Conservation (phyloP, 2,888 invertebrate species). For the Meganola albula region DNA sequence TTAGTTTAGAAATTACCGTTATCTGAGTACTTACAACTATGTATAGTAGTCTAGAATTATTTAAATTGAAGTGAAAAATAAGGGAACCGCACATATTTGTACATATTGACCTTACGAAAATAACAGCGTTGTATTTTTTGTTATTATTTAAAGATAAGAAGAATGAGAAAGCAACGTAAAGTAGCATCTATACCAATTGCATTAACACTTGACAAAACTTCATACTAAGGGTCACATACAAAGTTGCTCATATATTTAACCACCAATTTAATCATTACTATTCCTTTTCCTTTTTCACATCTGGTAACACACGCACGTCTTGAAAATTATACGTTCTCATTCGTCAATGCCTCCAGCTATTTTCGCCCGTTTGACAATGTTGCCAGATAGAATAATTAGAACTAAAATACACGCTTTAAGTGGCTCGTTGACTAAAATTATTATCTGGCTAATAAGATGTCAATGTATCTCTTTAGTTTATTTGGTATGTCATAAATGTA, state of each 20-base stretch:
- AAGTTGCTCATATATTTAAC: constrained; percentile 17
- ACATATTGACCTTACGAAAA: too few species aligned
- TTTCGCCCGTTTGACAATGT: constrained; percentile 24
- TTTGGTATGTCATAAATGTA: constrained; percentile 13
- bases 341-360: constrained; percentile 23
- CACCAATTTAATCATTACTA: constrained; percentile 18
- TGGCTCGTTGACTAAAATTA: constrained; percentile 26
- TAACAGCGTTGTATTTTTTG: too few species aligned
- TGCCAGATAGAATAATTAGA: constrained; percentile 26
- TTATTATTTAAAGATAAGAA: too few species aligned
- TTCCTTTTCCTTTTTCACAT: constrained; percentile 12
- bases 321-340: constrained; percentile 22
- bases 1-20: too few species aligned
- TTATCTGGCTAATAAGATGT: constrained; percentile 19
- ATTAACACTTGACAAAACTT: too few species aligned
- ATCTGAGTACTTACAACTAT: too few species aligned
- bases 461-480: constrained; percentile 8
- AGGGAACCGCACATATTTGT: too few species aligned
- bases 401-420: constrained; percentile 15
- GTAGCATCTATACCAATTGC: too few species aligned
- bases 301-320: constrained; percentile 7
- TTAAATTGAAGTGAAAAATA: too few species aligned
- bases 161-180: too few species aligned
- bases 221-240: too few species aligned
- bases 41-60: too few species aligned